Evolutionary conservation across 2,113 vertebrate genomes (phyloP).

Genomic region (Vanacampus margaritifer): DNA sequence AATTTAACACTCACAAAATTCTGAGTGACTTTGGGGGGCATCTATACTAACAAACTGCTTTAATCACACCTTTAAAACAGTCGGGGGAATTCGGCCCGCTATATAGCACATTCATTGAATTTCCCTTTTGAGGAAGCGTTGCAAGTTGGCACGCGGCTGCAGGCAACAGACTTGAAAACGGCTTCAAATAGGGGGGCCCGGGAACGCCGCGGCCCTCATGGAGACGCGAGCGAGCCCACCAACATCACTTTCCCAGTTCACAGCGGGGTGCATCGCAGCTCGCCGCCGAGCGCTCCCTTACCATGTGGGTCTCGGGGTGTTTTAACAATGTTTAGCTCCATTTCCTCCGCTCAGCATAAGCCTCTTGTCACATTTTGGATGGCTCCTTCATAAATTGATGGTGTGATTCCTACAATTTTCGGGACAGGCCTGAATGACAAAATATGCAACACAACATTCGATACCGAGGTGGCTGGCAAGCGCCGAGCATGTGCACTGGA

Average conservation of each 20-base stretch:
- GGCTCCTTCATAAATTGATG: slow-evolving; percentile 77
- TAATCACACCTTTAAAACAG: slow-evolving; percentile 32
- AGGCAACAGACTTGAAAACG: slow-evolving; percentile 78
- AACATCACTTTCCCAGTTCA: slow-evolving; percentile 83
- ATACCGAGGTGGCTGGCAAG: slow-evolving; percentile 79
- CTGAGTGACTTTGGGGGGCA: slow-evolving; percentile 11
- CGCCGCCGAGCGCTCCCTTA: slow-evolving; percentile 72
- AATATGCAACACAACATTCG: slow-evolving; percentile 78
- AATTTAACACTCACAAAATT: background rate
- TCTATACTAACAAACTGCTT: slow-evolving; percentile 20
- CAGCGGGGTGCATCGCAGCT: slow-evolving; percentile 81
- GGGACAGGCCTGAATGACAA: slow-evolving; percentile 80
- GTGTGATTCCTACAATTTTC: slow-evolving; percentile 80
- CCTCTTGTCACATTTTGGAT: slow-evolving; percentile 82
- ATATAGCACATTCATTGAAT: slow-evolving; percentile 53
- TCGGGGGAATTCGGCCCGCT: slow-evolving; percentile 36
- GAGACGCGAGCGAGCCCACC: slow-evolving; percentile 75
- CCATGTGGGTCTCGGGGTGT: slow-evolving; percentile 83
- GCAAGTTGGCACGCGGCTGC: slow-evolving; percentile 67
- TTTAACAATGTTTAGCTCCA: slow-evolving; percentile 83
- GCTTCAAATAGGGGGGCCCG: slow-evolving; percentile 69
- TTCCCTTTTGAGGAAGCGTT: slow-evolving; percentile 64
- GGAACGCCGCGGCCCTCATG: slow-evolving; percentile 73
- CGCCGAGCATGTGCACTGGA: slow-evolving; percentile 79
- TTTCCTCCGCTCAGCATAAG: slow-evolving; percentile 81